phyloP scores from a whole-genome alignment of 2,797 vertebrate genomes.

The Thunnus albacares region DNA sequence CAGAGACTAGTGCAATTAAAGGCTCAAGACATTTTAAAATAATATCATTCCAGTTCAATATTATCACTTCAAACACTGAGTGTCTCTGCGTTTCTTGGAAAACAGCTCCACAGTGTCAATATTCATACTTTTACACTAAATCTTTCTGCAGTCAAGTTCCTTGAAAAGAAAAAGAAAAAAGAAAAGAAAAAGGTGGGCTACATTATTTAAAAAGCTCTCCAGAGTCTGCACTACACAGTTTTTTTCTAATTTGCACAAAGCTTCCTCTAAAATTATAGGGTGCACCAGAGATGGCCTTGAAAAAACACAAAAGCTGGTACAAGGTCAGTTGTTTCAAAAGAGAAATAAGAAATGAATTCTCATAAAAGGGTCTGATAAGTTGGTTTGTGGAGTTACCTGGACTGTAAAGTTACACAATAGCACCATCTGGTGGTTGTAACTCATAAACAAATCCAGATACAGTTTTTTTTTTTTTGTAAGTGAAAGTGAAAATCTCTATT shows the following conservation, averaged over 20 bases:
- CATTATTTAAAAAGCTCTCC: not conserved
- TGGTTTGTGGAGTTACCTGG: not conserved
- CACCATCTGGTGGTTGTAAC: constrained; percentile 55
- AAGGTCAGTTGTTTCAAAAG: not conserved
- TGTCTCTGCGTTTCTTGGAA: constrained; percentile 7
- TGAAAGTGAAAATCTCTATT: not conserved
- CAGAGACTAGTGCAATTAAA: constrained; percentile 4
- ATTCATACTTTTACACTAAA: not conserved
- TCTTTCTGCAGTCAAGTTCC: not conserved
- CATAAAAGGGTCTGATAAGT: not conserved
- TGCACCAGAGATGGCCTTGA: not conserved
- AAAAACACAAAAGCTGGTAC: not conserved
- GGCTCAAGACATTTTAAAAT: constrained; percentile 28
- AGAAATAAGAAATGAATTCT: not conserved
- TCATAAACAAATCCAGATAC: not conserved
- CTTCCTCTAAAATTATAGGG: no score
- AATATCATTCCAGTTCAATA: constrained; percentile 26
- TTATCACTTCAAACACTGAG: not conserved
- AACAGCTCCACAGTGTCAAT: not conserved
- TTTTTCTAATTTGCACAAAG: not conserved
- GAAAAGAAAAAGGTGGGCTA: not conserved
- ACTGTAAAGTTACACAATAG: constrained; percentile 18
- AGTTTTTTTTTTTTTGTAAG: no score
- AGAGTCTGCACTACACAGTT: not conserved
- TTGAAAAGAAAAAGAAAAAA: not conserved